phyloP scores from a whole-genome alignment of 2,113 vertebrate genomes.

The Campylomormyrus tamandua region DNA sequence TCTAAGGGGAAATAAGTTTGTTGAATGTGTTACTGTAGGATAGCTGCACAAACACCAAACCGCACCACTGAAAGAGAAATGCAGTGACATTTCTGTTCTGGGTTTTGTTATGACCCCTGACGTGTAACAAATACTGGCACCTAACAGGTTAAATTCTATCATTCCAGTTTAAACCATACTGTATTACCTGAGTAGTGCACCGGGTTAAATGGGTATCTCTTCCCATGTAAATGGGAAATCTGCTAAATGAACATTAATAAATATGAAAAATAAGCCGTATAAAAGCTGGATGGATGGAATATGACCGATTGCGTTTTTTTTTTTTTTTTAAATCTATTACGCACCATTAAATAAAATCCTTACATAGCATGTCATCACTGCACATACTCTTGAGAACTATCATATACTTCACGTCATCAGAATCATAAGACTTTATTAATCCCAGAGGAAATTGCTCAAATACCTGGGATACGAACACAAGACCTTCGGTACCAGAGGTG shows the following conservation, averaged over 20 bases:
- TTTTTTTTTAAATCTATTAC: no score
- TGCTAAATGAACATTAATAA: background rate
- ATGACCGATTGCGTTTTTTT: background rate
- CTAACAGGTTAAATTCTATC: background rate
- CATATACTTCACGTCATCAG: background rate
- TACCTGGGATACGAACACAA: no score
- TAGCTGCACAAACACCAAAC: background rate
- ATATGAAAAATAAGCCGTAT: background rate
- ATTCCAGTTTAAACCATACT: background rate
- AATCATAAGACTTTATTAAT: no score
- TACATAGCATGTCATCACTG: background rate
- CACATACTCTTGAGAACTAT: background rate
- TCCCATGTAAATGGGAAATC: background rate
- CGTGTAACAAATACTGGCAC: background rate
- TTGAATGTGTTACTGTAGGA: background rate
- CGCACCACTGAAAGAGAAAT: background rate
- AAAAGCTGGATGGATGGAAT: background rate
- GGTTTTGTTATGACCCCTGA: background rate
- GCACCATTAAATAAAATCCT: background rate
- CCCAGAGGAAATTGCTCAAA: no score
- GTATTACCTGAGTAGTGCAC: background rate
- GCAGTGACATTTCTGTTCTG: background rate
- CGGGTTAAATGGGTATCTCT: background rate
- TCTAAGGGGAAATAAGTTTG: background rate
- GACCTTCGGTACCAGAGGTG: no score